phyloP scores from a whole-genome alignment of 1,140 invertebrate genomes.

The Cydia pomonella region DNA sequence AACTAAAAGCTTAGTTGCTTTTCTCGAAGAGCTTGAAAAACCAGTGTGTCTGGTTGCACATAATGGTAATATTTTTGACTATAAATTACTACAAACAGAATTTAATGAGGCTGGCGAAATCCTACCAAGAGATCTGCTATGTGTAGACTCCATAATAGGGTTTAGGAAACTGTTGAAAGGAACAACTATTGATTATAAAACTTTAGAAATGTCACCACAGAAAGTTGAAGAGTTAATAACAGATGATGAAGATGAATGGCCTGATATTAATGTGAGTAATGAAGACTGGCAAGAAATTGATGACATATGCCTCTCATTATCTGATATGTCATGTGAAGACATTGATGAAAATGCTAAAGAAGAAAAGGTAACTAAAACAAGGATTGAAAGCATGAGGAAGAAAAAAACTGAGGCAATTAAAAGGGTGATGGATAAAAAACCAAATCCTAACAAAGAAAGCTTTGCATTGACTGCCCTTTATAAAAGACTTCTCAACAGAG shows the following conservation, averaged over 20 bases:
- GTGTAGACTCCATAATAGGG: constrained; percentile 80
- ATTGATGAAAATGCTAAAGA: constrained; percentile 14
- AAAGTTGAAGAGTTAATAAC: constrained; percentile 47
- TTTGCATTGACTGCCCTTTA: constrained; percentile 81
- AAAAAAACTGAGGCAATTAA: constrained; percentile 41
- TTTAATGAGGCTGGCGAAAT: constrained; percentile 69
- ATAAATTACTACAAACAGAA: constrained; percentile 85
- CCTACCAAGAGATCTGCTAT: constrained; percentile 79
- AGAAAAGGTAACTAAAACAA: constrained; percentile 26
- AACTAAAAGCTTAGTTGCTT: constrained; percentile 81
- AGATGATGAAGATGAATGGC: constrained; percentile 65
- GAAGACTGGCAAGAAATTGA: constrained; percentile 72
- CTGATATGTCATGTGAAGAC: constrained; percentile 44
- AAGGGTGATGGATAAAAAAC: constrained; percentile 35
- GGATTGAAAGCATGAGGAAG: constrained; percentile 33
- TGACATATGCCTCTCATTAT: constrained; percentile 57
- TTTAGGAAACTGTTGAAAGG: constrained; percentile 72
- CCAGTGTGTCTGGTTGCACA: constrained; percentile 91
- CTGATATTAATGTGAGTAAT: constrained; percentile 54
- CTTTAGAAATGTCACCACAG: constrained; percentile 25
- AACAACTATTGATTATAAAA: constrained; percentile 36
- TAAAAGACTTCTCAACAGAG: constrained; percentile 72
- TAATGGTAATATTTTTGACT: constrained; percentile 90
- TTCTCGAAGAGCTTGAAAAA: constrained; percentile 83
- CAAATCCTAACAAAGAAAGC: constrained; percentile 45